Evolutionary conservation across 1,140 invertebrate genomes (phyloP).

Genomic region (Drosophila pandora): DNA sequence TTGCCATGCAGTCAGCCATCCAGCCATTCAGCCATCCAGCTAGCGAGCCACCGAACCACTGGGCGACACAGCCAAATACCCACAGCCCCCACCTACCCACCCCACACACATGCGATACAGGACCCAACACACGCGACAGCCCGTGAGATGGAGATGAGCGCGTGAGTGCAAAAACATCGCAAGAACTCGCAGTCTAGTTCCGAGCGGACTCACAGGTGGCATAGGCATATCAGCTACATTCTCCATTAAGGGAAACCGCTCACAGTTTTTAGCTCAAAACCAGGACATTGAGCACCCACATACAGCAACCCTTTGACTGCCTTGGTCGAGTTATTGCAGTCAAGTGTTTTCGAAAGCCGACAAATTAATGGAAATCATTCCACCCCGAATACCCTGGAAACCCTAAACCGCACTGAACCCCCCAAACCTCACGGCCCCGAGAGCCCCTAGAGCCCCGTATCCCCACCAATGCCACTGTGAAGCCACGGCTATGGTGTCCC

Average conservation of each 20-base stretch:
- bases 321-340: too few relatives aligned
- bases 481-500: conserved; percentile 3
- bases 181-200: not conserved
- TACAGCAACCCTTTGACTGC: too few relatives aligned
- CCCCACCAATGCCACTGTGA: conserved; percentile 1
- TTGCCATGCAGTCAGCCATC: conserved; percentile 36
- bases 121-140: not conserved
- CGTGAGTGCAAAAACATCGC: conserved; percentile 10
- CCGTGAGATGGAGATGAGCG: conserved; percentile 24
- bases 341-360: not conserved
- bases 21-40: conserved; percentile 6
- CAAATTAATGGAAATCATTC: conserved; percentile 19
- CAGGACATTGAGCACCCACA: too few relatives aligned
- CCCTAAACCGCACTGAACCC: conserved; percentile 3
- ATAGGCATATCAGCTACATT: not conserved
- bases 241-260: too few relatives aligned
- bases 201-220: too few relatives aligned
- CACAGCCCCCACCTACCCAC: not conserved
- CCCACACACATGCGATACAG: conserved; percentile 12
- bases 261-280: too few relatives aligned
- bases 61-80: not conserved
- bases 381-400: conserved; percentile 18
- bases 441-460: not conserved
- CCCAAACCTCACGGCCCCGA: not conserved
- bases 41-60: conserved; percentile 31